phyloP scores from a whole-genome alignment of 2,888 invertebrate species.

The Eubasilissa splendida region DNA sequence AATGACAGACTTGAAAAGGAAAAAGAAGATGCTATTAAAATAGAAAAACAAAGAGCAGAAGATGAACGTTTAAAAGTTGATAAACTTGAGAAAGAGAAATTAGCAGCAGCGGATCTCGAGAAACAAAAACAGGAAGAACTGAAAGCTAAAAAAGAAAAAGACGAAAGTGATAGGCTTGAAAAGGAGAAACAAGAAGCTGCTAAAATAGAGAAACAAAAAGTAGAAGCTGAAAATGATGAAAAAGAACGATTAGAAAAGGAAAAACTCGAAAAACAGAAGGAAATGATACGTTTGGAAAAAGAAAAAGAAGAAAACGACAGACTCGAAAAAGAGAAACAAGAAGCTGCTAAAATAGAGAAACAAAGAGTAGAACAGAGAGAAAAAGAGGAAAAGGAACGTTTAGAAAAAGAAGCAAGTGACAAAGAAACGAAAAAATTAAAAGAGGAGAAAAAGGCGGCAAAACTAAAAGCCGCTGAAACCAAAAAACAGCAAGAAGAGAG shows the following conservation, averaged over 20 bases:
- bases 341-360: constrained; percentile 54
- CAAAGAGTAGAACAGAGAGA: constrained; percentile 39
- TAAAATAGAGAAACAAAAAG: constrained; percentile 19
- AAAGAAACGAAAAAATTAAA: background rate
- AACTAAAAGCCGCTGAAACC: constrained; percentile 42
- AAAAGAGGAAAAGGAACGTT: constrained; percentile 41
- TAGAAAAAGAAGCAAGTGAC: constrained; percentile 13
- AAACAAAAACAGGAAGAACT: constrained; percentile 45
- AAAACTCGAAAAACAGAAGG: background rate
- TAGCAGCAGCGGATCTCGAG: constrained; percentile 52
- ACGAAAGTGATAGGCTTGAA: background rate
- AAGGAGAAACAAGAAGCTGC: constrained; percentile 19
- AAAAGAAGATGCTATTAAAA: background rate
- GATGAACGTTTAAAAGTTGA: constrained; percentile 28
- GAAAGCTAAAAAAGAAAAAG: constrained; percentile 44
- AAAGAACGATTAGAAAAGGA: constrained; percentile 59
- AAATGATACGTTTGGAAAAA: constrained; percentile 32
- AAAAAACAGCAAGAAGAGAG: constrained; percentile 41
- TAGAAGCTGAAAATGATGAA: constrained; percentile 53
- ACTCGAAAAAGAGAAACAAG: constrained; percentile 55
- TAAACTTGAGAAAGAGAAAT: constrained; percentile 45
- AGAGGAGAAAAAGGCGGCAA: constrained; percentile 4
- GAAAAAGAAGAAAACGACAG: constrained; percentile 58
- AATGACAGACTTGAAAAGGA: constrained; percentile 49
- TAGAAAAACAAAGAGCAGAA: background rate